Evolutionary conservation across 2,113 vertebrate genomes (phyloP).

Genomic region (Apaloderma vittatum): DNA sequence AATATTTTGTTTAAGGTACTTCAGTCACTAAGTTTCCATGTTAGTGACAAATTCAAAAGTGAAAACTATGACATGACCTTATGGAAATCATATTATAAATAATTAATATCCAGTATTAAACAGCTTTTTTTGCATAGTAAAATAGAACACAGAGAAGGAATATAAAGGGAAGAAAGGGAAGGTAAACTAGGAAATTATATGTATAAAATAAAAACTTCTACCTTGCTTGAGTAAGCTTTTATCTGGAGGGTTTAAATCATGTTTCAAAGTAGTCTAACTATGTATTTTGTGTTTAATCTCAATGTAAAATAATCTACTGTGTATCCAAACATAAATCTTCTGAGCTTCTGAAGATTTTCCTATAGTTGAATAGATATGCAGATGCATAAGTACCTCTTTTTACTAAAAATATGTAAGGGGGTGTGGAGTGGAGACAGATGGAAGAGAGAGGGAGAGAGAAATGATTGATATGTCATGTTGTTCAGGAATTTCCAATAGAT

Average conservation of each 20-base stretch:
- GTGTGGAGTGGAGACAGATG: accelerated
- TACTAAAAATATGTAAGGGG: not conserved
- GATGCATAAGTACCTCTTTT: not conserved
- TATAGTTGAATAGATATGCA: not conserved
- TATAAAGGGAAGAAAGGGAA: not conserved
- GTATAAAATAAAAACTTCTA: not conserved
- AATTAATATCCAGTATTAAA: not conserved
- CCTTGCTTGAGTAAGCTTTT: not conserved
- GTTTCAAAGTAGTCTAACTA: not conserved
- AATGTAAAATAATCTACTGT: not conserved
- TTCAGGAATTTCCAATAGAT: not conserved
- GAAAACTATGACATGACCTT: not conserved
- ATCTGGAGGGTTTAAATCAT: not conserved
- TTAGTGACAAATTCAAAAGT: not conserved
- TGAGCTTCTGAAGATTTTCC: not conserved
- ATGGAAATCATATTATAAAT: not conserved
- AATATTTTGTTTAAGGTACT: not conserved
- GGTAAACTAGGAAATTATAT: not conserved
- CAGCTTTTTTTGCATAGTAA: not conserved
- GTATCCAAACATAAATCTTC: not conserved
- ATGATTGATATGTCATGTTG: not conserved
- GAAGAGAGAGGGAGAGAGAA: not conserved
- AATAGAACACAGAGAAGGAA: not conserved
- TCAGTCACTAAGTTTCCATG: not conserved
- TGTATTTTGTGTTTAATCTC: not conserved